These are phyloP conservation scores for Rallus limicola DNA, from an alignment of 2,113 vertebrate genomes.

Conservation along the genomic window DNA sequence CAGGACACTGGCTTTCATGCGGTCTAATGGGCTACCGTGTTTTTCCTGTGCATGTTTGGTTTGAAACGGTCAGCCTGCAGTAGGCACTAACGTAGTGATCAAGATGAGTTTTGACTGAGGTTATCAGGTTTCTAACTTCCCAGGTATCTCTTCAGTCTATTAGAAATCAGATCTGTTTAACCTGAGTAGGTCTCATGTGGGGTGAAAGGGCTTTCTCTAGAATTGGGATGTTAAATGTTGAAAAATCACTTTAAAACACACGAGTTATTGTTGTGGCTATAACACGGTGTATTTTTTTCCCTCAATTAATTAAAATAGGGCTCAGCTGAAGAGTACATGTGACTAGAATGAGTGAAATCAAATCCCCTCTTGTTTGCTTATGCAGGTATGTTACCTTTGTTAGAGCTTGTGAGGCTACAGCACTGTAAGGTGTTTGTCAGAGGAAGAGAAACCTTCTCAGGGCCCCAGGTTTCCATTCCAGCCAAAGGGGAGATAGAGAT, in stretches of 20 bases:
- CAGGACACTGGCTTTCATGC: background rate
- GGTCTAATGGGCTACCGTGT: fast-evolving
- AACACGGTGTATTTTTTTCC: background rate
- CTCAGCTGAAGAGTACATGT: background rate
- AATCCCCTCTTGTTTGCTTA: background rate
- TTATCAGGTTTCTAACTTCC: background rate
- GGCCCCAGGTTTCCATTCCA: background rate
- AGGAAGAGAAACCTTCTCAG: background rate
- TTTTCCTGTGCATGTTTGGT: background rate
- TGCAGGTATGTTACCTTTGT: background rate
- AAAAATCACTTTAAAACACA: background rate
- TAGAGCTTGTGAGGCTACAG: background rate
- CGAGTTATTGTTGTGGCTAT: background rate
- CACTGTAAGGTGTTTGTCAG: background rate
- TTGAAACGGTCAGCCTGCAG: background rate
- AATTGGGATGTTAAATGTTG: background rate
- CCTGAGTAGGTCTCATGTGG: background rate
- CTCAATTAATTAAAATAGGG: background rate
- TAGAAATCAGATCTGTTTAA: background rate
- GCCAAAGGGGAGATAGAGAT: background rate
- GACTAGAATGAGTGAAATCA: background rate
- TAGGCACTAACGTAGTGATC: background rate
- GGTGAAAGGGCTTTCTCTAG: background rate
- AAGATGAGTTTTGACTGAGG: background rate
- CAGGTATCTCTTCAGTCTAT: background rate